Conservation (phyloP, 2,113 vertebrate species). For the Megaceryle torquata region DNA sequence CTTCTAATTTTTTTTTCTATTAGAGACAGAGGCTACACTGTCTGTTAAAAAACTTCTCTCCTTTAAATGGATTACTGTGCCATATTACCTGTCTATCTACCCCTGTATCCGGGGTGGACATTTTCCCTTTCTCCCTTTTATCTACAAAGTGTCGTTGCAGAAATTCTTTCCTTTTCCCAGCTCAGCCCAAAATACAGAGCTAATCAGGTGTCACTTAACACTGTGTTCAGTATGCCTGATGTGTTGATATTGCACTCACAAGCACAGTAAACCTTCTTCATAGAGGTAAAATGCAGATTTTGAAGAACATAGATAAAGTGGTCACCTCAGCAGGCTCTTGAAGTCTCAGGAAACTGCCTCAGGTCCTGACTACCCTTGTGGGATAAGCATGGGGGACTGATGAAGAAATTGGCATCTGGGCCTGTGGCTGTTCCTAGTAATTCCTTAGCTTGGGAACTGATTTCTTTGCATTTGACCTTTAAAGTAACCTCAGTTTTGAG, state of each 20-base stretch:
- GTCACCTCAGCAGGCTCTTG: not conserved
- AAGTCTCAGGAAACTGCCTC: not conserved
- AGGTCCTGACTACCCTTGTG: fast-evolving
- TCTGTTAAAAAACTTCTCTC: not conserved
- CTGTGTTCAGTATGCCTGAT: not conserved
- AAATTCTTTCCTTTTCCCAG: not conserved
- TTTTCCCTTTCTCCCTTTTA: not conserved
- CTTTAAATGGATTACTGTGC: not conserved
- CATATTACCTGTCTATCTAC: not conserved
- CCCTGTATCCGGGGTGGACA: not conserved
- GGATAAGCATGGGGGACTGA: not conserved
- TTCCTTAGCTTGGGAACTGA: not conserved
- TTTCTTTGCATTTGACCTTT: not conserved
- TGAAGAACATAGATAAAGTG: not conserved
- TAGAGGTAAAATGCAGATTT: not conserved
- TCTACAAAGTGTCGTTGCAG: not conserved
- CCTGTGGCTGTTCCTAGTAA: fast-evolving
- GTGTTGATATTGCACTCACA: not conserved
- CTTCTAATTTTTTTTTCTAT: not conserved
- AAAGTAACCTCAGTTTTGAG: not conserved
- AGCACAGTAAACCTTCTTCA: not conserved
- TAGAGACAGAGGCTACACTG: not conserved
- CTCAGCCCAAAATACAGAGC: not conserved
- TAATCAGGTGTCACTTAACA: not conserved
- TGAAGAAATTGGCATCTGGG: not conserved